Conservation (phyloP, 2,888 invertebrate species). For the Erpobdella octoculata region DNA sequence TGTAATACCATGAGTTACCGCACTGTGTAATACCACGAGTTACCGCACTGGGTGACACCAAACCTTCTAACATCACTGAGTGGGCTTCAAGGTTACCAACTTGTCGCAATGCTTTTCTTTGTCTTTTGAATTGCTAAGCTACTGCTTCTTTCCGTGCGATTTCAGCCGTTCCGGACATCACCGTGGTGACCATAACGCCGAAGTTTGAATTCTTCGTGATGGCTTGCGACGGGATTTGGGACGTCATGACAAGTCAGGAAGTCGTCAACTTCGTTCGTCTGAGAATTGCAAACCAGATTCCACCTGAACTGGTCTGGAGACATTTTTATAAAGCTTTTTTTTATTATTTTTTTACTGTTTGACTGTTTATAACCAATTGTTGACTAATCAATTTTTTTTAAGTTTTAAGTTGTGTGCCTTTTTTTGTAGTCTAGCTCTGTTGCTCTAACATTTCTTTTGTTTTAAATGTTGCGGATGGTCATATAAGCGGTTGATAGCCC, state of each 20-base stretch:
- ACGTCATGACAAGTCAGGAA: slow-evolving; percentile 88
- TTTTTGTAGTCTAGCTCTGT: too few species aligned
- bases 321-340: too few species aligned
- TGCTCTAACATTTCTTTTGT: too few species aligned
- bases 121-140: not conserved
- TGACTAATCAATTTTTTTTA: too few species aligned
- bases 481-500: too few species aligned
- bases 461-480: too few species aligned
- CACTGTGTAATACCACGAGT: too few species aligned
- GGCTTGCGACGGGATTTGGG: slow-evolving; percentile 99
- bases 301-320: slow-evolving; percentile 79
- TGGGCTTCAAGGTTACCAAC: slow-evolving; percentile 78
- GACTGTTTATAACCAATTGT: too few species aligned
- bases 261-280: slow-evolving; percentile 81
- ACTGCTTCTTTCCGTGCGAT: not conserved
- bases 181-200: slow-evolving; percentile 68
- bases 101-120: not conserved
- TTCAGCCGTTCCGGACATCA: slow-evolving; percentile 83
- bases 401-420: too few species aligned
- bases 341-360: too few species aligned
- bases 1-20: too few species aligned
- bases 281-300: slow-evolving; percentile 70
- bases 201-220: slow-evolving; percentile 92
- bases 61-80: slow-evolving; percentile 80
- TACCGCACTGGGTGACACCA: slow-evolving; percentile 85